These are phyloP conservation scores for Psilopsiagon aymara DNA, from an alignment of 2,113 vertebrate genomes.

Conservation along the genomic window DNA sequence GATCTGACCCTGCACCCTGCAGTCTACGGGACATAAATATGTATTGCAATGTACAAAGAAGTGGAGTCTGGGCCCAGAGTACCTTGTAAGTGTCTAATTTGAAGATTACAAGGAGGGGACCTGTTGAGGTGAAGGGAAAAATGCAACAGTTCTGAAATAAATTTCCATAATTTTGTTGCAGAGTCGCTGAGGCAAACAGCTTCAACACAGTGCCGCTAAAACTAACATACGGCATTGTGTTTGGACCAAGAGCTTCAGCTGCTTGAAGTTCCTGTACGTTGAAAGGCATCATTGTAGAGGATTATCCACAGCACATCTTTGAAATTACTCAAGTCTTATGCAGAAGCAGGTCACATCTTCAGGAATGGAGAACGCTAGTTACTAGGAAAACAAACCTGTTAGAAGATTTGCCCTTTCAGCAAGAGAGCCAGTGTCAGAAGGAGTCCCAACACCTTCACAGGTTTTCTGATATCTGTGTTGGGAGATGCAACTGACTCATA, in stretches of 20 bases:
- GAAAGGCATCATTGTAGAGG: not conserved
- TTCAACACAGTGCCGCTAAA: not conserved
- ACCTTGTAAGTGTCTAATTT: slow-evolving; percentile 20
- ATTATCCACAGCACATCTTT: not conserved
- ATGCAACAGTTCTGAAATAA: not conserved
- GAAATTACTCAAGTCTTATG: not conserved
- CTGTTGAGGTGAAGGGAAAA: not conserved
- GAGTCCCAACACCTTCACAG: not conserved
- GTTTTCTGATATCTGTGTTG: not conserved
- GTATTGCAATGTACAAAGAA: not conserved
- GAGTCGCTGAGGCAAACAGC: not conserved
- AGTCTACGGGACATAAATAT: not conserved
- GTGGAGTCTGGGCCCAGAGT: not conserved
- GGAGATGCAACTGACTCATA: not conserved
- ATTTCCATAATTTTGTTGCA: slow-evolving; percentile 43
- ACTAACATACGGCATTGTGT: fast-evolving
- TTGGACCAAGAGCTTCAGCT: not conserved
- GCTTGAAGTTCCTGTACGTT: not conserved
- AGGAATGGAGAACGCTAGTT: not conserved
- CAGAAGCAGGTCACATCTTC: not conserved
- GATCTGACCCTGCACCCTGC: not conserved
- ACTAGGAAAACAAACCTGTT: not conserved
- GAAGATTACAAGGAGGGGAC: slow-evolving; percentile 27
- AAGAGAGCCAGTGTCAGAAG: not conserved
- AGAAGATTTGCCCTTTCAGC: not conserved